Percentiles rank a stretch among this genome's conserved stretches.
Evolutionary conservation across 2,888 invertebrate genomes (phyloP).

Genomic region (Napeogenes inachia): DNA sequence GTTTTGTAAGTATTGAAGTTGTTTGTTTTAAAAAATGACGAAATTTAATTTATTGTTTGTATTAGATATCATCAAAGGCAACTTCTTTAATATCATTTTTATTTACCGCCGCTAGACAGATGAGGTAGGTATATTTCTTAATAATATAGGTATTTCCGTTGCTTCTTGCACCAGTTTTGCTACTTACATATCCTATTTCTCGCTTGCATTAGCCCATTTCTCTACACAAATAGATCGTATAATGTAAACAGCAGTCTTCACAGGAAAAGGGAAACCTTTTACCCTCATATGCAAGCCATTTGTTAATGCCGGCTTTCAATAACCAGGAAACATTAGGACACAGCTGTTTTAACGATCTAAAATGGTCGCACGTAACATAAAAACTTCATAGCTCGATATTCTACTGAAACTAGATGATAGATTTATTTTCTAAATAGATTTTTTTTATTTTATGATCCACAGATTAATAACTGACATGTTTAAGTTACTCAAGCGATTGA

Average conservation of each 20-base stretch:
- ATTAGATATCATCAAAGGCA: no score
- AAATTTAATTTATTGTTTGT: no score
- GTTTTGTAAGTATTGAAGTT: no score
- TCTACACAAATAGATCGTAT: constrained; percentile 20
- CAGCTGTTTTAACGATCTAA: constrained; percentile 28
- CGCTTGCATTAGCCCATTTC: not conserved
- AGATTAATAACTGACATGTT: not conserved
- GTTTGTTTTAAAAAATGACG: no score
- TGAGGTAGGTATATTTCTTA: no score
- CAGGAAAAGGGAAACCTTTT: constrained; percentile 29
- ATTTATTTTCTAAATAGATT: not conserved
- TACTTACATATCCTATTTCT: no score
- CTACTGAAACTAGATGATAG: not conserved
- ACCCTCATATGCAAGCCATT: constrained; percentile 20
- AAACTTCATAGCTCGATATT: not conserved
- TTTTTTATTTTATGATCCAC: not conserved
- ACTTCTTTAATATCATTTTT: no score
- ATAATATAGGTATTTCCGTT: no score
- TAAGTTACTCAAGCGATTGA: not conserved
- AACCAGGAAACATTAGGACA: constrained; percentile 29
- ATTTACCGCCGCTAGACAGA: no score
- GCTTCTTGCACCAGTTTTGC: no score
- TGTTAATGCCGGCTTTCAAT: constrained; percentile 26
- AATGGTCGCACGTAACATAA: not conserved
- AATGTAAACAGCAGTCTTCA: constrained; percentile 37